Base-by-base conservation (phyloP, 2,797 vertebrate species). In the Melanotaenia trifasciata region DNA sequence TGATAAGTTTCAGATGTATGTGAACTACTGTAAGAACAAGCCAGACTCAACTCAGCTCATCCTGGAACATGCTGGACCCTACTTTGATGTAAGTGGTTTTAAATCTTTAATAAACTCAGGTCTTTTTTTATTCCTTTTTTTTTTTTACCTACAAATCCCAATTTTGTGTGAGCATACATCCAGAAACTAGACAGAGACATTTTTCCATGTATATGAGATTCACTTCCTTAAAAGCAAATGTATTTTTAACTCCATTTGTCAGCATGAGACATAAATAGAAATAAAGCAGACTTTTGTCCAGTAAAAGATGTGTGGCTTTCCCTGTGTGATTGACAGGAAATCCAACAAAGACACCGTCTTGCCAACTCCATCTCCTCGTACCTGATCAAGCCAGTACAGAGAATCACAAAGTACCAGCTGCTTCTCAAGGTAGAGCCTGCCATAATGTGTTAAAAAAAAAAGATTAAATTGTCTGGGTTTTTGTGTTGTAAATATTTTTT, bases 1-100 rank as follows among this genome's bases (percentile, higher is more conserved):
- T 78, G 98, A 99, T 88, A 99, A 99, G 89, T 99, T 99, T 93
- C 98, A 99, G 89, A 99, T 99, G 97, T 99, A 99, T 0, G 98
- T 99, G 79, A 98, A 97, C 74, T 99, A 99, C 81, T 99, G 98
- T 90, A 99, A 98, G 93, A 99, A 99, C 87, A 99, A 99, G 75
- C 97, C 98, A 0, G 98, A 99, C 91, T 99, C 97, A 50, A 99
- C 98, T 61, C 98, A 99, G 87, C 95, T 99, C 79, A 99, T 99
- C 85, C 5, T 99, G 74, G 98, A 99, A 76, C 97, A 99, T 14
- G 97, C 98, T 3, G 98, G 98, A 66, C 91, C 97, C 56, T 99
- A 99, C 84, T 99, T 99, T 87, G 98, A 99, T 84, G 98, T 99
- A 88, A 96, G 97, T 73, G 14, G 13, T 11, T 6, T 24, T n/a